Base-by-base conservation (phyloP, 2,113 vertebrate genomes). In the Calyptomena viridis region DNA sequence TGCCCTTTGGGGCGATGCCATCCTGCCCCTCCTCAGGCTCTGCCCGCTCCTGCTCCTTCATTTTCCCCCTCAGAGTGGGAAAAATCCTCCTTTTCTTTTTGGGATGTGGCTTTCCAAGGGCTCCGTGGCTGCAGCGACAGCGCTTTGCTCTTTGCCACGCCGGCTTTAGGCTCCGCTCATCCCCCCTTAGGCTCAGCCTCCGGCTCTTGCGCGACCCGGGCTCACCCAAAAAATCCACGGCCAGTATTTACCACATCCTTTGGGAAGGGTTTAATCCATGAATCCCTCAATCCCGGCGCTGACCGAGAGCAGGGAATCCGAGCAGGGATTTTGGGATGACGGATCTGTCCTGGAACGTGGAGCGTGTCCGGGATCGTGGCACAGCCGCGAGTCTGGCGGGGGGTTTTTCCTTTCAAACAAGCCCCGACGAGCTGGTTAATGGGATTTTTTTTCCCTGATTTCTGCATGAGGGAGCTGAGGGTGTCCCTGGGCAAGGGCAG, bases 181-280 rank as follows among this genome's bases (percentile, higher is more conserved):
- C 62, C 55, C 80, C n/a, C 30, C 2, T 16, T 22, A 59, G 56
- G 56, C 33, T 21, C 22, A 1, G 39, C 27, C 28, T 28, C 59
- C 6, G 8, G 39, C 35, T 3, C 8, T 5, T 8, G 21, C 0
- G 0, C 46, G 47, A 27, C n/a, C 13, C 13, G 73, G 42, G 44
- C 9, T 74, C 11, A 3, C 11, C 42, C 13, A n/a, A 18, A 44
- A 47, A 49, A 42, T 25, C 53, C 66, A 2, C 7, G 35, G 40
- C 49, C 35, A 14, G 23, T 24, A 37, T 0, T 1, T 14, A 28
- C 15, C 31, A 4, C 3, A 7, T 53, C 59, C 49, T 37, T 71
- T 6, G 60, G 69, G 66, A 82, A 50, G 37, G 14, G 9, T 85
- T 88, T 75, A 7, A 67, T 21, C 22, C 55, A 11, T 4, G 12